Evolutionary conservation across 2,888 invertebrate species (phyloP), one percentile per base, ranked within the genome.

Genomic region (Anodontia alba): DNA sequence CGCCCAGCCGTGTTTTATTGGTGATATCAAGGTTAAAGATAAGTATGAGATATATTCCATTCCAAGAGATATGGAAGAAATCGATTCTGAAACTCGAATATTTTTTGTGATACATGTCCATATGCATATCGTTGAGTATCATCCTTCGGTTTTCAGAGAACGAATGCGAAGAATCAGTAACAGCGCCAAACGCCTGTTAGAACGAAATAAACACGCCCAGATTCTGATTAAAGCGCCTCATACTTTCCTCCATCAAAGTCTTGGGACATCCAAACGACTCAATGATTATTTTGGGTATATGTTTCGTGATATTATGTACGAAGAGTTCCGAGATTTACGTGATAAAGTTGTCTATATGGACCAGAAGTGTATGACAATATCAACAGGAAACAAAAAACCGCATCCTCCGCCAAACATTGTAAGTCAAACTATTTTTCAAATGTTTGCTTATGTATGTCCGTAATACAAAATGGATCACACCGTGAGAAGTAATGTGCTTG

Each of bases 231-330:
- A 72, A 72, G 72, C 54, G 10, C 54, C 54, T 2, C 72, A 72
- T 23, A 72, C 72, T 2, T 72, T 54, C 17, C 5, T 10, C 5
- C 49, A 49, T 15, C 20, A 3, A 10, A 5, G 17, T n/a, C 7
- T 8, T 38, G 7, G 36, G 10, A 15, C 29, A 10, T n/a, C n/a
- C n/a, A n/a, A n/a, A n/a, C n/a, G n/a, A n/a, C n/a, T n/a, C n/a
- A n/a, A n/a, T n/a, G 72, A 72, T 49, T 72, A 72, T 54, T 72
- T 36, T 72, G 72, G 54, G 8, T 72, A 51, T 38, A 36, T 72
- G 1, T 72, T 51, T 20, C 51, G 42, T 36, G 31, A 33, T 1
- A 72, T 72, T 20, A 51, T 33, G 33, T 29, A 51, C 12, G 54
- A 72, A 54, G 36, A 38, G n/a, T 72, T 72, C 23, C 3, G 54